Evolutionary conservation across 1,140 invertebrate genomes (phyloP).

Genomic region (Drosophila dunni): DNA sequence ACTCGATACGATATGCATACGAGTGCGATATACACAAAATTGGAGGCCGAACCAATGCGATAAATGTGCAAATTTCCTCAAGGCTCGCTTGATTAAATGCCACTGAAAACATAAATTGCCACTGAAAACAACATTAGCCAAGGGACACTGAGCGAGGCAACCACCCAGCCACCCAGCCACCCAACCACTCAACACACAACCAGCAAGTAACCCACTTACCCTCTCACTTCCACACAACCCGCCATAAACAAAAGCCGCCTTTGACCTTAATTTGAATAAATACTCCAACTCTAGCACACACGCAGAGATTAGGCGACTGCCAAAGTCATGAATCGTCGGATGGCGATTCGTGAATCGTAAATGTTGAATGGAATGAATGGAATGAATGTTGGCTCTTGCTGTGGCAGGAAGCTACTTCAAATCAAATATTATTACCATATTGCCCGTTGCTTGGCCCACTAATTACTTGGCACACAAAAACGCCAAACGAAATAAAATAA

Average conservation of each 20-base stretch:
- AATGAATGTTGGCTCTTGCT: not conserved
- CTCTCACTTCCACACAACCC: not conserved
- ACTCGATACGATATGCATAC: constrained; percentile 35
- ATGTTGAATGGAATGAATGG: constrained; percentile 1
- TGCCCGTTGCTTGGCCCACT: constrained; percentile 42
- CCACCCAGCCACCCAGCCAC: not conserved
- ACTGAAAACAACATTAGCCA: constrained; percentile 52
- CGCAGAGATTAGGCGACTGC: constrained; percentile 57
- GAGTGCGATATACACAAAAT: constrained; percentile 8
- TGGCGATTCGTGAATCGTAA: not conserved
- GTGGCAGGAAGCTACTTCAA: constrained; percentile 48
- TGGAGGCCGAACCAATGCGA: constrained; percentile 41
- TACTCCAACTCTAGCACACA: constrained; percentile 38
- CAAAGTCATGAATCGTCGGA: constrained; percentile 26
- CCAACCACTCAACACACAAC: not conserved
- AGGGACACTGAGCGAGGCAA: constrained; percentile 18
- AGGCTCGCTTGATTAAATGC: constrained; percentile 66
- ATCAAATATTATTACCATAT: constrained; percentile 62
- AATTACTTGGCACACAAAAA: constrained; percentile 71
- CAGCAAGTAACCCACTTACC: not conserved
- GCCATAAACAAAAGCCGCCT: constrained; percentile 23
- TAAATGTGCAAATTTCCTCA: constrained; percentile 70
- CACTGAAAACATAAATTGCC: constrained; percentile 68
- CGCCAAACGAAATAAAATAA: constrained; percentile 44
- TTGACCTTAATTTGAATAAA: constrained; percentile 78